Evolutionary conservation across 2,797 vertebrate species (phyloP).

Genomic region (Rhynchotus rufescens): DNA sequence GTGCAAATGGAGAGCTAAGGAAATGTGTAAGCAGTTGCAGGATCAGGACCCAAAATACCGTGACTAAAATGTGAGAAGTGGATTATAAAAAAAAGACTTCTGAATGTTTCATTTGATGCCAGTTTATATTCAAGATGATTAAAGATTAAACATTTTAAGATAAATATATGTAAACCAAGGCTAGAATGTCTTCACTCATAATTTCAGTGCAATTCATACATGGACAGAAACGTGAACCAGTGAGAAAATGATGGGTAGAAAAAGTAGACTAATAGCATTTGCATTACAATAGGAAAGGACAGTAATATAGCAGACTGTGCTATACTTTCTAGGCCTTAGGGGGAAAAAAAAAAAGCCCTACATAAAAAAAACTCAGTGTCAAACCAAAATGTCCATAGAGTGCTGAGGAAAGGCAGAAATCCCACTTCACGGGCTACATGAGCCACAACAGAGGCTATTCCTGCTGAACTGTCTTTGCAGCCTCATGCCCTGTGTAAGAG

Average conservation of each 20-base stretch:
- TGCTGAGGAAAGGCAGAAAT: not conserved
- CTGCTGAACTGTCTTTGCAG: not conserved
- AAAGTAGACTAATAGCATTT: not conserved
- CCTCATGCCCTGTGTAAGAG: not conserved
- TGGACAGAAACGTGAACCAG: not conserved
- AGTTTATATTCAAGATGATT: slow-evolving; percentile 49
- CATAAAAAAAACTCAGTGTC: not conserved
- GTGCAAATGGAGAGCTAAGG: slow-evolving; percentile 50
- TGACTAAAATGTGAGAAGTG: slow-evolving; percentile 65
- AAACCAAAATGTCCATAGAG: not conserved
- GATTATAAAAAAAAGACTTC: slow-evolving; percentile 41
- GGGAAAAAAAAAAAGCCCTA: not conserved
- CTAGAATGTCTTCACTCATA: not conserved
- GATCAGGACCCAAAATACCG: slow-evolving; percentile 25
- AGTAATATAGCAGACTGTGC: not conserved
- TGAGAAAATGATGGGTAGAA: not conserved
- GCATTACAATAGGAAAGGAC: not conserved
- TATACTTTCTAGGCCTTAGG: not conserved
- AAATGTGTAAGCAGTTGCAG: slow-evolving; percentile 42
- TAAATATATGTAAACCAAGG: slow-evolving; percentile 35
- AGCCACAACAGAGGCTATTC: not conserved
- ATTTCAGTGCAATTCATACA: not conserved
- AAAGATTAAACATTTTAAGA: slow-evolving; percentile 52
- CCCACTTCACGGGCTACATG: not conserved
- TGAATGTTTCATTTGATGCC: slow-evolving; percentile 35